phyloP scores from a whole-genome alignment of 2,888 invertebrate species.

The Cetonia aurata region DNA sequence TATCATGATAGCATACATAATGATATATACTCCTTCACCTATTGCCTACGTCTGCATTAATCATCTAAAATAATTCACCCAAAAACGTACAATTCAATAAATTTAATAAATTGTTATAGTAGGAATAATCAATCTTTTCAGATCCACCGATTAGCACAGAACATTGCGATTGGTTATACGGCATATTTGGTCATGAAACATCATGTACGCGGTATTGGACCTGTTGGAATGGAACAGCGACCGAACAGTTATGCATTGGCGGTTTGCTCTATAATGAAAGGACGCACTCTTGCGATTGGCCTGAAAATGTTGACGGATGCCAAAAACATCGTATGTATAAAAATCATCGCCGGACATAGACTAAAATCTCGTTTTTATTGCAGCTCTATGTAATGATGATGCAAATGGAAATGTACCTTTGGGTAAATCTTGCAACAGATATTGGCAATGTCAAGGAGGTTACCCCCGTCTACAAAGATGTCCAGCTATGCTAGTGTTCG shows the following conservation, averaged over 20 bases:
- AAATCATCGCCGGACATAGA: too few relatives aligned
- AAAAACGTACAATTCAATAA: background rate
- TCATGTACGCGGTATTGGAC: conserved; percentile 95
- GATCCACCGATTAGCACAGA: conserved; percentile 87
- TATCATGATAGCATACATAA: background rate
- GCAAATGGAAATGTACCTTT: conserved; percentile 92
- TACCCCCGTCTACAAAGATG: conserved; percentile 92
- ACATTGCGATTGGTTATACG: conserved; percentile 93
- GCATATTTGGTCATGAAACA: conserved; percentile 94
- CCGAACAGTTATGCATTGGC: conserved; percentile 92
- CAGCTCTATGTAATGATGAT: conserved; percentile 92
- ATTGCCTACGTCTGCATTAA: background rate
- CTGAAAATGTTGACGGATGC: conserved; percentile 92
- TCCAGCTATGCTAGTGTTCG: conserved; percentile 92
- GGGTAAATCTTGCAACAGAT: conserved; percentile 92
- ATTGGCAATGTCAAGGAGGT: conserved; percentile 95
- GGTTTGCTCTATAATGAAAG: conserved; percentile 91
- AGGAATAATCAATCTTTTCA: conserved; percentile 58
- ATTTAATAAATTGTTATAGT: background rate
- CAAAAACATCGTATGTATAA: conserved; percentile 91
- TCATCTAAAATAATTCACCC: background rate
- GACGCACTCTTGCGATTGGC: conserved; percentile 94
- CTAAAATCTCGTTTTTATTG: conserved; percentile 3
- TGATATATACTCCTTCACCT: too few relatives aligned
- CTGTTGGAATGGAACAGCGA: conserved; percentile 94